phyloP scores from a whole-genome alignment of 2,888 invertebrate species.

The Drosophila paramelanica region DNA sequence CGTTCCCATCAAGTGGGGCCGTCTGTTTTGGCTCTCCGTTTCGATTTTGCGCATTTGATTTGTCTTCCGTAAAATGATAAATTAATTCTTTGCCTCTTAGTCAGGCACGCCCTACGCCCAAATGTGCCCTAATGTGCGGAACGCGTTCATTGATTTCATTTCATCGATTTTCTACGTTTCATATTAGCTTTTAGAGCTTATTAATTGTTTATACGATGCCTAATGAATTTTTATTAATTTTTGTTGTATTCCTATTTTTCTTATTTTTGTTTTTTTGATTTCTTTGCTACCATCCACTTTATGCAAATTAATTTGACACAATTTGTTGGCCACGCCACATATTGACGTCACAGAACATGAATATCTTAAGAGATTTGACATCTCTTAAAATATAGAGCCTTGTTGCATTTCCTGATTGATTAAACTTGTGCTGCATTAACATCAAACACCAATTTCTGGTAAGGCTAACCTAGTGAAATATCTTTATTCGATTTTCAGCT shows the following conservation, averaged over 20 bases:
- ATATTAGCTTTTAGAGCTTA: slow-evolving; percentile 20
- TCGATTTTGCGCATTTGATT: slow-evolving; percentile 60
- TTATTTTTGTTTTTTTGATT: neutral
- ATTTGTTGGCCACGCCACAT: slow-evolving; percentile 30
- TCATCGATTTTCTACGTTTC: slow-evolving; percentile 52
- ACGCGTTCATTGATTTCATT: slow-evolving; percentile 66
- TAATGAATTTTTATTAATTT: slow-evolving; percentile 70
- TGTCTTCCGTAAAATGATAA: slow-evolving; percentile 65
- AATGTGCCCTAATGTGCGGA: slow-evolving; percentile 44
- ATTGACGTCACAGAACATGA: slow-evolving; percentile 33
- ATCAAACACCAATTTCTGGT: slow-evolving; percentile 9
- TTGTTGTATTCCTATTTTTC: slow-evolving; percentile 4
- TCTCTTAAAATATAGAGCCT: neutral
- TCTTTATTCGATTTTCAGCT: slow-evolving; percentile 22
- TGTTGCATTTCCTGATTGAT: neutral
- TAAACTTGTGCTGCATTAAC: neutral
- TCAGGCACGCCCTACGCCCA: slow-evolving; percentile 33
- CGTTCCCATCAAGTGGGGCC: slow-evolving; percentile 50
- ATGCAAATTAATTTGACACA: slow-evolving; percentile 71
- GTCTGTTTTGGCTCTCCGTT: slow-evolving; percentile 58
- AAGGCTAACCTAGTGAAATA: slow-evolving; percentile 29
- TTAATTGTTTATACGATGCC: slow-evolving; percentile 64
- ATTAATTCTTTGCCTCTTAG: slow-evolving; percentile 37
- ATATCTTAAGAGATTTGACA: neutral
- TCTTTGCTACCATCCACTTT: slow-evolving; percentile 20